These are phyloP conservation scores for Pyralis farinalis DNA, from an alignment of 2,888 invertebrate genomes.

Conservation along the genomic window DNA sequence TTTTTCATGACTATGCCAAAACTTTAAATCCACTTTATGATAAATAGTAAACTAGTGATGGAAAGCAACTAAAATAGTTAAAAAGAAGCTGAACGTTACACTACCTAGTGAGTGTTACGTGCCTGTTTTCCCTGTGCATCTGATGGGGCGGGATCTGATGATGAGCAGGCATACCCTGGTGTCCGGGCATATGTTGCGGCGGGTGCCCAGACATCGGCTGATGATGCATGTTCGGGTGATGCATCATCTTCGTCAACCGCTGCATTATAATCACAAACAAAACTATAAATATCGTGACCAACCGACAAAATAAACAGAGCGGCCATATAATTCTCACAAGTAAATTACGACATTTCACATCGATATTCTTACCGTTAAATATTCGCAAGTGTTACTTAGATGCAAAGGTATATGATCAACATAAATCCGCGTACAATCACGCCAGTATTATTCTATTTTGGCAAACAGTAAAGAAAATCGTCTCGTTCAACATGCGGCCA, in stretches of 20 bases:
- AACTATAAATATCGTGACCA: slow-evolving; percentile 38
- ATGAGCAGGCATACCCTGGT: slow-evolving; percentile 74
- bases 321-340: slow-evolving; percentile 36
- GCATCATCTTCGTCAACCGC: slow-evolving; percentile 72
- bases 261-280: slow-evolving; percentile 61
- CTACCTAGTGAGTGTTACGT: slow-evolving; percentile 75
- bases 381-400: slow-evolving; percentile 41
- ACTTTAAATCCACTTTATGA: neutral
- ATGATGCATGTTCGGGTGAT: slow-evolving; percentile 81
- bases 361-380: slow-evolving; percentile 56
- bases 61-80: slow-evolving; percentile 48
- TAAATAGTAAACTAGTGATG: neutral
- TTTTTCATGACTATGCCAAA: neutral
- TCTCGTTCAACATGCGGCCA: slow-evolving; percentile 92
- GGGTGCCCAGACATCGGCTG: slow-evolving; percentile 77
- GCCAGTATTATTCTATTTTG: slow-evolving; percentile 74
- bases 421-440: slow-evolving; percentile 64
- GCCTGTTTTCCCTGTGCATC: slow-evolving; percentile 83
- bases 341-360: slow-evolving; percentile 47
- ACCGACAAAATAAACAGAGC: slow-evolving; percentile 56
- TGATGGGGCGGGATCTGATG: slow-evolving; percentile 85
- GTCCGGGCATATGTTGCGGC: slow-evolving; percentile 69
- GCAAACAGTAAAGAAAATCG: slow-evolving; percentile 91
- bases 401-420: slow-evolving; percentile 49
- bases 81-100: slow-evolving; percentile 55